Base-by-base conservation (phyloP, 2,113 vertebrate species). In the Hyperoodon ampullatus region DNA sequence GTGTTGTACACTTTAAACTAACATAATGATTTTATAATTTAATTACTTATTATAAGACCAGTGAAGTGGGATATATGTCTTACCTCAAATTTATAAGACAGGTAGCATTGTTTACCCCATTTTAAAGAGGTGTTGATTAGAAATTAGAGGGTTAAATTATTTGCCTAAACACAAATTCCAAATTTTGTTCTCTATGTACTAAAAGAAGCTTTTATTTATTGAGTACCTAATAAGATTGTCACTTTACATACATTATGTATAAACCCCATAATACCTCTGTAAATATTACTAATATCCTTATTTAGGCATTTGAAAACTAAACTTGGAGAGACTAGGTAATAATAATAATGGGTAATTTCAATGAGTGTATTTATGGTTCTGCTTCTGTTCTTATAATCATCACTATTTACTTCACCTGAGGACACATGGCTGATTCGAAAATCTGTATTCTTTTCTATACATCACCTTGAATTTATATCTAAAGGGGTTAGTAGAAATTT, bases 101-200 rank as follows among this genome's bases (percentile, higher is more conserved):
- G 26, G 1, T 30, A 13, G 8, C 6, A 83, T 30, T 72, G 6
- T 66, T 83, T 12, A 88, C 3, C 4, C 47, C 42, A 78, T 82
- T 72, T 90, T n/a, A 78, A 70, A 78, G 24, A 55, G 24, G 12
- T 4, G 3, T 42, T 2, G 26, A 3, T 55, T 71, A 74, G n/a
- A 42, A 94, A 93, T 39, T 74, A 80, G 23, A 78, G 24, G 39
- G 3, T 44, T 96, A 93, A 90, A 83, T 66, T 11, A 87, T 90
- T 78, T 83, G 11, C 10, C n/a, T 78, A 75, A 70, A 92, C 66
- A 61, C 39, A 53, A 50, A 71, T 39, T 23, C 13, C 78, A 93
- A 87, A 60, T 93, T 93, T 55, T 83, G 28, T 91, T 71, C 68
- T 96, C 2, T 68, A 6, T 60, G 3, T 68, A 50, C 12, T 75